Evolutionary conservation across 2,888 invertebrate species (phyloP).

Genomic region (Scaptodrosophila latifasciaeformis): DNA sequence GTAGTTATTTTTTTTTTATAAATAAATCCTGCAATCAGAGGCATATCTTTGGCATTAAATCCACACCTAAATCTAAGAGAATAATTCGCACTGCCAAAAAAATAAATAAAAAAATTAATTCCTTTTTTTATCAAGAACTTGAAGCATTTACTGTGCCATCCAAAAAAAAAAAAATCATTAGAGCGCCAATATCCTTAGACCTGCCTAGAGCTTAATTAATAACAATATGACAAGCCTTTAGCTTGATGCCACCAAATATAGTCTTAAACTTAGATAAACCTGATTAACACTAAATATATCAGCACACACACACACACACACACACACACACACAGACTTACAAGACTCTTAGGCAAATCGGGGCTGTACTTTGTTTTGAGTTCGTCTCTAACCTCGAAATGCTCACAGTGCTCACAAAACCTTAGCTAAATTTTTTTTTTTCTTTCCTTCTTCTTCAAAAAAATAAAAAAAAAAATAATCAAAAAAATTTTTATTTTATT

Average conservation of each 20-base stretch:
- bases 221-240: not conserved
- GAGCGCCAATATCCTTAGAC: not conserved
- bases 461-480: not conserved
- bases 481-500: constrained; percentile 2
- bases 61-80: constrained; percentile 20
- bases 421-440: constrained; percentile 22
- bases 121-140: not conserved
- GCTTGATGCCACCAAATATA: constrained; percentile 3
- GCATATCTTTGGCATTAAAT: constrained; percentile 23
- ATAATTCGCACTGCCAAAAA: constrained; percentile 12
- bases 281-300: not conserved
- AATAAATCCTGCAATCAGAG: too few species aligned
- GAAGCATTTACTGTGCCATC: constrained; percentile 4
- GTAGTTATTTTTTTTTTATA: constrained; percentile 23
- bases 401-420: constrained; percentile 6
- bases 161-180: not conserved
- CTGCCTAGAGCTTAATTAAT: not conserved
- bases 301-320: too few species aligned
- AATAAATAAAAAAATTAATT: not conserved
- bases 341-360: too few species aligned
- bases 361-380: not conserved
- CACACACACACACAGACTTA: not conserved
- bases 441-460: constrained; percentile 20
- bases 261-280: not conserved
- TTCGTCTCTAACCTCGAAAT: too few species aligned